A percentile compares a stretch with the other conserved stretches of the same genome.
phyloP scores from a whole-genome alignment of 2,113 vertebrate genomes.

The Poicephalus meyeri region DNA sequence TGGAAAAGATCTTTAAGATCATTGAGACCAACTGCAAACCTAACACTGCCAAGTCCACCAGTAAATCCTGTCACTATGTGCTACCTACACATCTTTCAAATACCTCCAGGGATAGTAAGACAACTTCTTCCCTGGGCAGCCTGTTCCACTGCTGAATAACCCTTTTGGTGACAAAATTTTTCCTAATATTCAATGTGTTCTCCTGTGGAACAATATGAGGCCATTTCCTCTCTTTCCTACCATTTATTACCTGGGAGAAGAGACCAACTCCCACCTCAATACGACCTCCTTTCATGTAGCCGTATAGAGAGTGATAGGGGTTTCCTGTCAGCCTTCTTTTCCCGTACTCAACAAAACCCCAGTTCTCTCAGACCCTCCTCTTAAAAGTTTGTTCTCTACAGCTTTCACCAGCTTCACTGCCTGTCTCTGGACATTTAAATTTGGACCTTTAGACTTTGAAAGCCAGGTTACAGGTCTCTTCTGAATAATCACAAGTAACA shows the following conservation, averaged over 20 bases:
- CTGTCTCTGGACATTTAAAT: background rate
- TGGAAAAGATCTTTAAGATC: background rate
- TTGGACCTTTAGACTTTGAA: background rate
- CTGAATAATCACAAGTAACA: background rate
- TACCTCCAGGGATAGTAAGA: background rate
- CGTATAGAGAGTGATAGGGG: background rate
- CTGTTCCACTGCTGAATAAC: background rate
- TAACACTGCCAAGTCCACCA: background rate
- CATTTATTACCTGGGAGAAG: background rate
- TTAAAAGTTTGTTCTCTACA: background rate
- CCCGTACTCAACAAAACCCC: background rate
- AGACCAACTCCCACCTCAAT: background rate
- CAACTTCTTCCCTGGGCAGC: background rate
- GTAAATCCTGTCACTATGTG: background rate
- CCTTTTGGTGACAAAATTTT: background rate
- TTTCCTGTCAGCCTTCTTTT: background rate
- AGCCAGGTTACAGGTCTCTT: background rate
- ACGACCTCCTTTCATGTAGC: background rate
- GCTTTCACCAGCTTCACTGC: background rate
- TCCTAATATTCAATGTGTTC: background rate
- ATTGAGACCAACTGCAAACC: background rate
- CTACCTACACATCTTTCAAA: background rate
- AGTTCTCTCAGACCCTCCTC: background rate
- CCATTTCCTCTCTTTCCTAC: background rate
- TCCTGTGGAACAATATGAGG: background rate